Evolutionary conservation across 2,113 vertebrate genomes (phyloP).

Genomic region (Phaethon lepturus): DNA sequence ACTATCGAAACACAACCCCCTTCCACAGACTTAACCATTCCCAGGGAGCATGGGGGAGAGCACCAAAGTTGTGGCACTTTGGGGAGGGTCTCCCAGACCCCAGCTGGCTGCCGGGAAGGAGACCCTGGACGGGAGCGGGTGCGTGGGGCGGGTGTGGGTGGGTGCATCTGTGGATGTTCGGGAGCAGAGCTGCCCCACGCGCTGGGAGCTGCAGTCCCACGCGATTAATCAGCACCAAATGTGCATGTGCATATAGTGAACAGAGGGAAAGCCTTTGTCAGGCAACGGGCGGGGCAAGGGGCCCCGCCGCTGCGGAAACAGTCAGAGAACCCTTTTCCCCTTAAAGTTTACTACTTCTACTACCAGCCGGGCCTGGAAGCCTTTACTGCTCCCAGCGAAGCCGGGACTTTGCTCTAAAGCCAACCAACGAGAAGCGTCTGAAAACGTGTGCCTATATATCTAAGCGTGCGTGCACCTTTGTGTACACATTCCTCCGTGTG

Average conservation of each 20-base stretch:
- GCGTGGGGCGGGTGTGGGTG: neutral
- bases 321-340: neutral
- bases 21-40: fast-evolving
- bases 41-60: fast-evolving
- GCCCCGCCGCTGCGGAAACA: neutral
- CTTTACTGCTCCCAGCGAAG: neutral
- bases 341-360: conserved; percentile 54
- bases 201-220: neutral
- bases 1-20: neutral
- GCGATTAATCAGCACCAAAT: conserved; percentile 35
- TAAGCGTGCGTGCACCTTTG: neutral
- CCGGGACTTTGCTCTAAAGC: neutral
- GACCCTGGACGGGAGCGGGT: neutral
- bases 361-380: conserved; percentile 6
- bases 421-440: neutral
- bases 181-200: neutral
- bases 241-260: neutral
- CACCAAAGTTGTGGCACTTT: neutral
- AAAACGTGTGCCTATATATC: neutral
- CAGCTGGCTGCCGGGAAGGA: neutral
- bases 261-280: conserved; percentile 20
- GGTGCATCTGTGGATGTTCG: neutral
- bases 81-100: neutral
- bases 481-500: neutral
- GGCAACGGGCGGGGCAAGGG: too few species aligned